These are phyloP conservation scores for Neuroscelio doddi DNA, from an alignment of 2,888 invertebrate species.

Conservation along the genomic window DNA sequence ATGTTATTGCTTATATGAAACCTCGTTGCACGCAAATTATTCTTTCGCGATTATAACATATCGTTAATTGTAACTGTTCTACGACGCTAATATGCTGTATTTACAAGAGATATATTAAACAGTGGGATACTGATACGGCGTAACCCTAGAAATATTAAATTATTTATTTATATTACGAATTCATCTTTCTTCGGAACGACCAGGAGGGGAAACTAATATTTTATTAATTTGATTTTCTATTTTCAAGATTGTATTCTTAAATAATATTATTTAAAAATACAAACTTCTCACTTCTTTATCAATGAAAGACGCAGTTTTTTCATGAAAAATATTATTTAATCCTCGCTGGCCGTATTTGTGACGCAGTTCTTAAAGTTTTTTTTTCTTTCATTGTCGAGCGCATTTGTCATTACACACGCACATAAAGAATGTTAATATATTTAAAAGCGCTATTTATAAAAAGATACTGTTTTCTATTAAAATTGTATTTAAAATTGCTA, in stretches of 20 bases:
- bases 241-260: no score
- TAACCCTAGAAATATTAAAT: conserved; percentile 48
- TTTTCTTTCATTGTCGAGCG: conserved; percentile 23
- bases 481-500: no score
- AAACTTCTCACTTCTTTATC: conserved; percentile 5
- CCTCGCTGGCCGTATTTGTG: conserved; percentile 66
- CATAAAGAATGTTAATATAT: conserved; percentile 12
- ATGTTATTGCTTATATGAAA: conserved; percentile 36
- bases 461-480: no score
- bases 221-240: no score
- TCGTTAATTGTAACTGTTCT: conserved; percentile 50
- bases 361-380: conserved; percentile 11
- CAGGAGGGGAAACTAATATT: conserved; percentile 72
- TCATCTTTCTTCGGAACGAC: conserved; percentile 55
- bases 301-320: conserved; percentile 1
- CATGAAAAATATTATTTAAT: conserved; percentile 70
- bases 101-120: conserved; percentile 63
- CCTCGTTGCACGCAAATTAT: conserved; percentile 24
- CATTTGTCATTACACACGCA: conserved; percentile 27
- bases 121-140: conserved; percentile 52
- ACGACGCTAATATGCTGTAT: conserved; percentile 58
- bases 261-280: conserved; percentile 11
- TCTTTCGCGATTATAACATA: conserved; percentile 28
- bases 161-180: conserved; percentile 47
- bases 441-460: conserved; percentile 13